Conservation (phyloP, 2,888 invertebrate species). For the Stramonita haemastoma region DNA sequence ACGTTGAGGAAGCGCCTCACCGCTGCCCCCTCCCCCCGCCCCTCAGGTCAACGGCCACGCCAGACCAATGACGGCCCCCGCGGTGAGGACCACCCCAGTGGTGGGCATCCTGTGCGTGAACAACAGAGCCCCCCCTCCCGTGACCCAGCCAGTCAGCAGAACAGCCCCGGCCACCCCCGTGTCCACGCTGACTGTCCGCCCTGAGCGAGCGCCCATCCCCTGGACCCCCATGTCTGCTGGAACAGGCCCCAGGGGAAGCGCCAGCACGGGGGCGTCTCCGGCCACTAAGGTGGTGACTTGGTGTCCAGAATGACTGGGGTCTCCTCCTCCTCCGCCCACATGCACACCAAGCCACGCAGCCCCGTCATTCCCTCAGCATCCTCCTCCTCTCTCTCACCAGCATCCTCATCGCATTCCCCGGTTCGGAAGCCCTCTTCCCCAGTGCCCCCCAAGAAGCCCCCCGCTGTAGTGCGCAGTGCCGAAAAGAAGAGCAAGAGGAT, state of each 20-base stretch:
- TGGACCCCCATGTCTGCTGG: background rate
- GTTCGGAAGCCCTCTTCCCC: constrained; percentile 13
- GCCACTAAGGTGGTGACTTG: constrained; percentile 20
- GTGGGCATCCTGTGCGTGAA: background rate
- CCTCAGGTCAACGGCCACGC: background rate
- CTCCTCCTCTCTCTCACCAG: background rate
- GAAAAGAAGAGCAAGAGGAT: constrained; percentile 34
- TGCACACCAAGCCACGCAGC: constrained; percentile 18
- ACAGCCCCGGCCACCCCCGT: background rate
- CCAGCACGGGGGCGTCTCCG: constrained; percentile 19
- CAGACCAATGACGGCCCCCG: background rate
- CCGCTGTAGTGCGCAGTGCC: background rate
- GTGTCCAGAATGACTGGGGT: constrained; percentile 42
- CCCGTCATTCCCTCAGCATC: background rate
- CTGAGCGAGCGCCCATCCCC: constrained; percentile 22
- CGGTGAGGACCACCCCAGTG: background rate
- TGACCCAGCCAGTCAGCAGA: background rate
- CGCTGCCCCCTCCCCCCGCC: background rate
- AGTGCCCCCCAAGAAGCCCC: background rate
- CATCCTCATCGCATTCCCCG: background rate
- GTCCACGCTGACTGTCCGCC: background rate
- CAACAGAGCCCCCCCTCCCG: background rate
- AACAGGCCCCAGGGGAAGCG: constrained; percentile 31
- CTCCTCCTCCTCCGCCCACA: background rate
- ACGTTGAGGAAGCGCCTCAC: constrained; percentile 40